Evolutionary conservation across 2,113 vertebrate species (phyloP).

Genomic region (Seriola aureovittata): DNA sequence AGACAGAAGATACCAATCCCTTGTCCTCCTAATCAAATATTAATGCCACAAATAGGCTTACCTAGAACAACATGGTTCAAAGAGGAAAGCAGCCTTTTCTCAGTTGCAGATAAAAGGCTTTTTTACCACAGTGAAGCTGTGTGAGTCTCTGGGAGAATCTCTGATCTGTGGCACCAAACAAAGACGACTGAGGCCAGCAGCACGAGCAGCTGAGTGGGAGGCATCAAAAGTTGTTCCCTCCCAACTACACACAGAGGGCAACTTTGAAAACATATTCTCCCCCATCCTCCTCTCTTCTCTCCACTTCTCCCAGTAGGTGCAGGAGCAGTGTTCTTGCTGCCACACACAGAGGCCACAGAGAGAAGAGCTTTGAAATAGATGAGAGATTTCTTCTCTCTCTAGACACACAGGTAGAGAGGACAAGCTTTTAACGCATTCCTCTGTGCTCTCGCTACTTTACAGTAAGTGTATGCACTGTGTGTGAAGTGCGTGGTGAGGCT

Average conservation of each 20-base stretch:
- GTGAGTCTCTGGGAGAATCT: constrained; percentile 26
- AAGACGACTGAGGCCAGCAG: constrained; percentile 47
- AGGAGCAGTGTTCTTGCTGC: constrained; percentile 12
- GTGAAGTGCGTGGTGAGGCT: not conserved
- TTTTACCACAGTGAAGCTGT: constrained; percentile 16
- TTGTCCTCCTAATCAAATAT: not conserved
- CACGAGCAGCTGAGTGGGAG: constrained; percentile 55
- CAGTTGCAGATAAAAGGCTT: constrained; percentile 8
- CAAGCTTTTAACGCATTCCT: not conserved
- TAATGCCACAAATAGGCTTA: not conserved
- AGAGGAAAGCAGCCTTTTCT: constrained; percentile 4
- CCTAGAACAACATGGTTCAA: not conserved
- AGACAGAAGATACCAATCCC: not conserved
- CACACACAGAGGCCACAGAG: not conserved
- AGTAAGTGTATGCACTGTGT: not conserved
- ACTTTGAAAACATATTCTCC: constrained; percentile 49
- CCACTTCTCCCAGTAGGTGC: not conserved
- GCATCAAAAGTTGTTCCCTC: constrained; percentile 58
- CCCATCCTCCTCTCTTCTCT: not conserved
- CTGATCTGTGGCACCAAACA: constrained; percentile 22
- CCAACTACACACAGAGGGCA: constrained; percentile 44
- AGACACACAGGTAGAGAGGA: constrained; percentile 5
- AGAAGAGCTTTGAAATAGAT: constrained; percentile 17
- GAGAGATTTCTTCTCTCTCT: not conserved
- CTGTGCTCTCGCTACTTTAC: not conserved